Evolutionary conservation across 1,140 invertebrate species (phyloP).

Genomic region (Anthonomus grandis): DNA sequence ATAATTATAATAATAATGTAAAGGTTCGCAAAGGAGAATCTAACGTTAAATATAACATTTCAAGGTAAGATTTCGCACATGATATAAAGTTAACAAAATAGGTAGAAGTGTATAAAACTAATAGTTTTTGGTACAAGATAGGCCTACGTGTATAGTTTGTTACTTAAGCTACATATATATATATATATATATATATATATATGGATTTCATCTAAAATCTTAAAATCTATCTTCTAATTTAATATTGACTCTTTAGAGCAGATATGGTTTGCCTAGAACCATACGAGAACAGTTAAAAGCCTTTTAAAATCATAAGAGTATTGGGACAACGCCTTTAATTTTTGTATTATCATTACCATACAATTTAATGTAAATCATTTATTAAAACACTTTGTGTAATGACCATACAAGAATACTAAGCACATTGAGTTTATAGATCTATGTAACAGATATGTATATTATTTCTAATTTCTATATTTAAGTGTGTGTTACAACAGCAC

Average conservation of each 20-base stretch:
- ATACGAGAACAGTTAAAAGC: constrained; percentile 41
- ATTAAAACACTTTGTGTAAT: too few relatives aligned
- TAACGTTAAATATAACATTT: constrained; percentile 32
- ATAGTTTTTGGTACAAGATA: constrained; percentile 44
- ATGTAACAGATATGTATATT: too few relatives aligned
- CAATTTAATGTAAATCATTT: too few relatives aligned
- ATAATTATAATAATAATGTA: too few relatives aligned
- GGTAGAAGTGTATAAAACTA: constrained; percentile 44
- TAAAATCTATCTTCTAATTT: constrained; percentile 41
- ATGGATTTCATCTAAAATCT: constrained; percentile 39
- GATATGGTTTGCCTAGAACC: constrained; percentile 33
- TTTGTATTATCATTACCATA: constrained; percentile 2
- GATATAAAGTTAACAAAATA: constrained; percentile 41
- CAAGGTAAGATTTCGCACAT: constrained; percentile 31
- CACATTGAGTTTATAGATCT: too few relatives aligned
- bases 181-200: constrained; percentile 23
- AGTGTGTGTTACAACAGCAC: too few relatives aligned
- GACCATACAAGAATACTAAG: too few relatives aligned
- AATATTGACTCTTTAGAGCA: constrained; percentile 48
- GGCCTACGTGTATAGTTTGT: constrained; percentile 44
- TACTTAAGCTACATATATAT: constrained; percentile 45
- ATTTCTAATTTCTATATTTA: too few relatives aligned
- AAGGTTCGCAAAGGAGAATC: constrained; percentile 32
- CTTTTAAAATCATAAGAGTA: constrained; percentile 33
- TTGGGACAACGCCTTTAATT: constrained; percentile 24